Evolutionary conservation across 2,113 vertebrate species (phyloP).

Genomic region (Leucoraja erinaceus): DNA sequence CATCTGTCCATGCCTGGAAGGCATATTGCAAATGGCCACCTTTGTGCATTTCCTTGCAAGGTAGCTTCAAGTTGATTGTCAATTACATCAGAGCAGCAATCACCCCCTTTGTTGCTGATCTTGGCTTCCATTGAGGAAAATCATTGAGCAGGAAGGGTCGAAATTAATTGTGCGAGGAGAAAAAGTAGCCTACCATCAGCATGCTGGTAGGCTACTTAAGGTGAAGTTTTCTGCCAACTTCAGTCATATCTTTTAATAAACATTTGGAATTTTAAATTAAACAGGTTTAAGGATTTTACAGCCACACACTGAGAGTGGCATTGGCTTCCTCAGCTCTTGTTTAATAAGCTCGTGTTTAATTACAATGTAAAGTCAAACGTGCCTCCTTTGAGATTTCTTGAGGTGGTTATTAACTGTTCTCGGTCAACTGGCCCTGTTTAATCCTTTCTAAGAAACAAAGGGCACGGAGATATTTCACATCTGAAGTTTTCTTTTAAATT

Average conservation of each 20-base stretch:
- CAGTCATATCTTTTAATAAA: slow-evolving; percentile 14
- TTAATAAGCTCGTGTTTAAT: slow-evolving; percentile 16
- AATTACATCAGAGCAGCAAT: neutral
- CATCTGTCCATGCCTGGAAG: neutral
- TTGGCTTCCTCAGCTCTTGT: neutral
- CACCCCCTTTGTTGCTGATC: neutral
- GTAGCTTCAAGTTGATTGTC: neutral
- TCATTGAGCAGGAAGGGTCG: neutral
- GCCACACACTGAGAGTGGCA: neutral
- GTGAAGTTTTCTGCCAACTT: neutral
- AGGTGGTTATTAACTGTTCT: neutral
- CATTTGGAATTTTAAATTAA: neutral
- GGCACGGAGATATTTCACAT: neutral
- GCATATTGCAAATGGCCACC: too few species aligned
- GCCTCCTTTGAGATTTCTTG: slow-evolving; percentile 1
- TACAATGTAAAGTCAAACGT: neutral
- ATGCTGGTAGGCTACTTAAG: neutral
- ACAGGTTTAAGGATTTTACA: neutral
- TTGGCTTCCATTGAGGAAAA: neutral
- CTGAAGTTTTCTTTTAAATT: neutral
- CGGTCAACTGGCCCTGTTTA: neutral
- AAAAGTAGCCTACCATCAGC: neutral
- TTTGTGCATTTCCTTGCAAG: neutral
- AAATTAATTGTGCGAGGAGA: neutral
- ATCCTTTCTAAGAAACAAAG: neutral